These are phyloP conservation scores for Drosophila dives DNA, from an alignment of 2,888 invertebrate genomes.

Conservation along the genomic window DNA sequence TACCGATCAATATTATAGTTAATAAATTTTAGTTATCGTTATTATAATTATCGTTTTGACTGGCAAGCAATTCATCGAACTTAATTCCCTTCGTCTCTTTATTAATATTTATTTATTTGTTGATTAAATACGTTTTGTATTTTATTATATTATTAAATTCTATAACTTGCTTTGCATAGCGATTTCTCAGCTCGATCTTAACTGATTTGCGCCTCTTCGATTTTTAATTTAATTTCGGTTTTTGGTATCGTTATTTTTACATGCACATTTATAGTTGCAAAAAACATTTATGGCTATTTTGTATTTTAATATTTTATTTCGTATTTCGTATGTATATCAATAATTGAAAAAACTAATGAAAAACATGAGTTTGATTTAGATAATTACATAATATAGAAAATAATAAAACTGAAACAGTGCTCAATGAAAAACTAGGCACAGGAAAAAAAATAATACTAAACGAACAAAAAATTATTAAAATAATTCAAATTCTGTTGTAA, in stretches of 20 bases:
- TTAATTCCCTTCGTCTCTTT: slow-evolving; percentile 27
- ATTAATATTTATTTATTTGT: slow-evolving; percentile 61
- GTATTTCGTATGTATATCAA: slow-evolving; percentile 52
- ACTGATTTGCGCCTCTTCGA: slow-evolving; percentile 31
- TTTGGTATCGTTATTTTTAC: slow-evolving; percentile 60
- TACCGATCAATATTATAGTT: slow-evolving; percentile 64
- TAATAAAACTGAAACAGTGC: slow-evolving; percentile 46
- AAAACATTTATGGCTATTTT: slow-evolving; percentile 74
- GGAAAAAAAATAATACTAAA: slow-evolving; percentile 6
- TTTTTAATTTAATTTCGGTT: slow-evolving; percentile 33
- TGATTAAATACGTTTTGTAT: slow-evolving; percentile 67
- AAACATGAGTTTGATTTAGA: slow-evolving; percentile 34
- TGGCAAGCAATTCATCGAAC: slow-evolving; percentile 43
- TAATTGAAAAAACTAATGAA: slow-evolving; percentile 43
- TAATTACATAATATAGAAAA: slow-evolving; percentile 23
- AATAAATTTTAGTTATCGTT: slow-evolving; percentile 61
- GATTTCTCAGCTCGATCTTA: slow-evolving; percentile 47
- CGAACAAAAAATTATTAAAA: slow-evolving; percentile 19
- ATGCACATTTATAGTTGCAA: slow-evolving; percentile 79
- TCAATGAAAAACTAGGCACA: slow-evolving; percentile 18
- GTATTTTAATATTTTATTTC: slow-evolving; percentile 62
- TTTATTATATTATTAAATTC: slow-evolving; percentile 74
- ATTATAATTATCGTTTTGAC: slow-evolving; percentile 42
- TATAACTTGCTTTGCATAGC: slow-evolving; percentile 76
- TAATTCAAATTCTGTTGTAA: slow-evolving; percentile 1